Percentiles rank a stretch among this genome's conserved stretches.
Evolutionary conservation across 2,888 invertebrate genomes (phyloP).

Genomic region (Melieria picta): DNA sequence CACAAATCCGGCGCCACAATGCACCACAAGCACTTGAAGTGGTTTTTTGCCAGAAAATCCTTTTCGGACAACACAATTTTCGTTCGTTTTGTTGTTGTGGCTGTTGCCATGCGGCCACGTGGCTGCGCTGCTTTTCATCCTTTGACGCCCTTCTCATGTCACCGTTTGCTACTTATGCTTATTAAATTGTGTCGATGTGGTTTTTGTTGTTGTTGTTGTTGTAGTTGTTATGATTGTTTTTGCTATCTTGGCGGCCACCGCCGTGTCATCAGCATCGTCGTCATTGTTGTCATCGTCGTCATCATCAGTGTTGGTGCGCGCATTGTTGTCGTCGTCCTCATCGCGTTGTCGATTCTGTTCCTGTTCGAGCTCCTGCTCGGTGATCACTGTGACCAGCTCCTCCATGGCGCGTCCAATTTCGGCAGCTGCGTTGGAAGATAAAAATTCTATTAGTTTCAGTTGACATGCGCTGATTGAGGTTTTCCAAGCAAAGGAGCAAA

Average conservation of each 20-base stretch:
- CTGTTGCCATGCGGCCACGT: too few species aligned
- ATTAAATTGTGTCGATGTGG: conserved; percentile 50
- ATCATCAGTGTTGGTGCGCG: conserved; percentile 9
- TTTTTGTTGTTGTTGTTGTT: conserved; percentile 49
- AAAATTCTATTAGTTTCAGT: not conserved
- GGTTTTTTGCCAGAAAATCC: not conserved
- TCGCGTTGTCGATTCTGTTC: conserved; percentile 47
- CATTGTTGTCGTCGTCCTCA: conserved; percentile 41
- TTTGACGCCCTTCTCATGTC: not conserved
- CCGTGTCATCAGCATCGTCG: conserved; percentile 14
- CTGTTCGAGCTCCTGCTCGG: conserved; percentile 74
- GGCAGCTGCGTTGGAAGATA: conserved; percentile 66
- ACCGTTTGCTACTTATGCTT: conserved; percentile 2
- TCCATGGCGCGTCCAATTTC: conserved; percentile 89
- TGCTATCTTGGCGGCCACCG: conserved; percentile 26
- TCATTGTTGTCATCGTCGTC: conserved; percentile 23
- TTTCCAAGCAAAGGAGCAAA: too few species aligned
- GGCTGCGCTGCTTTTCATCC: too few species aligned
- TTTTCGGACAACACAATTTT: not conserved
- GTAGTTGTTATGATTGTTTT: conserved; percentile 47
- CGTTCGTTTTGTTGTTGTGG: not conserved
- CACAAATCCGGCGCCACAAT: too few species aligned
- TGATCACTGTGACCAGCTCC: conserved; percentile 89
- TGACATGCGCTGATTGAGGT: too few species aligned
- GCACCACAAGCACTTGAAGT: too few species aligned